phyloP scores from a whole-genome alignment of 2,888 invertebrate genomes.

The Cheilosia variabilis region DNA sequence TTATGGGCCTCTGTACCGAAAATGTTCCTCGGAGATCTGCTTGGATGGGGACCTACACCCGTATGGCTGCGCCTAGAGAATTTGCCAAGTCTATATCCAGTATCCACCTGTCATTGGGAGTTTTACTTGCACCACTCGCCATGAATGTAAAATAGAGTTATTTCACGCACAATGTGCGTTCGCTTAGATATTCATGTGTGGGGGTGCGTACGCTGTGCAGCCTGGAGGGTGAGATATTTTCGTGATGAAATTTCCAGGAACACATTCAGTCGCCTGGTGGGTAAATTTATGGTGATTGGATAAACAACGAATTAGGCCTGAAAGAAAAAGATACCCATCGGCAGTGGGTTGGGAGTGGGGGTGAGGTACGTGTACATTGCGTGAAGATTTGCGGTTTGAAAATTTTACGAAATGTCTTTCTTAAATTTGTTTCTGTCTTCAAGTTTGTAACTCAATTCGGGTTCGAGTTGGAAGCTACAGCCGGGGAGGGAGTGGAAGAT shows the following conservation, averaged over 20 bases:
- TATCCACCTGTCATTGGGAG: constrained; percentile 59
- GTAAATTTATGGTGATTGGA: constrained; percentile 64
- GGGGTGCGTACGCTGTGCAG: neutral
- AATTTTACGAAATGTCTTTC: neutral
- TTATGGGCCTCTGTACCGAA: constrained; percentile 41
- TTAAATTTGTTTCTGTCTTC: neutral
- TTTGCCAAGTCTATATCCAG: constrained; percentile 33
- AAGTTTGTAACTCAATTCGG: neutral
- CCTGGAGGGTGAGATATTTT: neutral
- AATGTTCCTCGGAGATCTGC: constrained; percentile 34
- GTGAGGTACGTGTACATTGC: neutral
- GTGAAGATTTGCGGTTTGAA: neutral
- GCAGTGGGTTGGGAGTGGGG: neutral
- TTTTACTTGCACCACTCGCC: constrained; percentile 59
- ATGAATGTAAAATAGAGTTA: constrained; percentile 70
- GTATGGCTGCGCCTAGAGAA: constrained; percentile 28
- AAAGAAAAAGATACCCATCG: constrained; percentile 6
- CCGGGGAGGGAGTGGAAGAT: no score
- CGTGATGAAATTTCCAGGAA: constrained; percentile 36
- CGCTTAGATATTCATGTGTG: constrained; percentile 17
- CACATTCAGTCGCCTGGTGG: constrained; percentile 35
- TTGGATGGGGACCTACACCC: constrained; percentile 8
- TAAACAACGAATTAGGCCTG: constrained; percentile 49
- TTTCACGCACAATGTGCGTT: constrained; percentile 65
- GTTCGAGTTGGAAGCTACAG: no score